Percentiles rank a stretch among this genome's conserved stretches.
Evolutionary conservation across 2,888 invertebrate species (phyloP).

Genomic region (Neoaliturus tenellus): DNA sequence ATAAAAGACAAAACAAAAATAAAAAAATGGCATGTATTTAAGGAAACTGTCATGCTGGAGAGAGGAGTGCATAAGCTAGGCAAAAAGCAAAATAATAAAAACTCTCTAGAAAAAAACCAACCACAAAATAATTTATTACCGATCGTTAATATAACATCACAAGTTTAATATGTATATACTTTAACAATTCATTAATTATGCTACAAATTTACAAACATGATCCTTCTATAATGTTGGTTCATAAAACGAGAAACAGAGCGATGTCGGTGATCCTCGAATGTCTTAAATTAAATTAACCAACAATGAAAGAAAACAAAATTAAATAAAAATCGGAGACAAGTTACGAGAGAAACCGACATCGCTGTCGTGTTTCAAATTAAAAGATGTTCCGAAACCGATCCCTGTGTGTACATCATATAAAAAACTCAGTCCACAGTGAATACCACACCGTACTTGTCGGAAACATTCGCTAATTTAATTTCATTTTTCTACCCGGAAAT

Average conservation of each 20-base stretch:
- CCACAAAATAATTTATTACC: conserved; percentile 52
- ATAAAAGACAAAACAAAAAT: conserved; percentile 28
- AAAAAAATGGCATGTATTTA: conserved; percentile 22
- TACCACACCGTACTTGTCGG: not conserved
- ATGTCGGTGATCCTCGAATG: conserved; percentile 3
- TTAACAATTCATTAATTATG: conserved; percentile 36
- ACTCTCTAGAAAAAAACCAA: conserved; percentile 45
- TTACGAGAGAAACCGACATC: conserved; percentile 36
- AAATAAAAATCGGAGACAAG: conserved; percentile 31
- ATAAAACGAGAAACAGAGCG: conserved; percentile 9
- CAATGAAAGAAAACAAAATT: not conserved
- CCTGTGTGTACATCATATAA: conserved; percentile 41
- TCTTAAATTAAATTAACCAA: not conserved
- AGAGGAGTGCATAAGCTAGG: conserved; percentile 39
- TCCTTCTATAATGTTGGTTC: conserved; percentile 32
- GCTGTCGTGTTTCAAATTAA: conserved; percentile 21
- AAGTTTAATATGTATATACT: conserved; percentile 38
- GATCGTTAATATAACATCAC: conserved; percentile 52
- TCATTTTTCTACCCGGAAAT: not conserved
- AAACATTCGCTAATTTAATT: conserved; percentile 18
- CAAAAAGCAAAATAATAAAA: conserved; percentile 49
- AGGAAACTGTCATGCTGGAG: conserved; percentile 21
- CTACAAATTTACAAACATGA: conserved; percentile 44
- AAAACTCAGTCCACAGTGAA: conserved; percentile 35
- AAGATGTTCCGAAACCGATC: conserved; percentile 44